phyloP scores from a whole-genome alignment of 2,797 vertebrate genomes.

The Anguilla marmorata region DNA sequence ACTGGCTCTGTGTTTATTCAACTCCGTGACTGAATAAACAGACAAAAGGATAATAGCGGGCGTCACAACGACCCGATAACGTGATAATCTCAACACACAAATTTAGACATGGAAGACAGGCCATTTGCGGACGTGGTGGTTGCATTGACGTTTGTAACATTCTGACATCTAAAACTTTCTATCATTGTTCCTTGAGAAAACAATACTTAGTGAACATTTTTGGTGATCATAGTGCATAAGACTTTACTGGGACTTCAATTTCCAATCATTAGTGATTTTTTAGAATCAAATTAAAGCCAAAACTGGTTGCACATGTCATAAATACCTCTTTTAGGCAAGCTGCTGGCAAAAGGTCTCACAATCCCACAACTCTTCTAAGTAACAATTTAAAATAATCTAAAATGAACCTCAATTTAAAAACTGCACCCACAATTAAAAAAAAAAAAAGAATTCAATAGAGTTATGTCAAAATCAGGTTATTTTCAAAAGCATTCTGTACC shows the following conservation, averaged over 20 bases:
- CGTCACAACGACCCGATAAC: not conserved
- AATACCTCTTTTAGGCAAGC: too few relatives aligned
- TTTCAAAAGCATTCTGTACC: not conserved
- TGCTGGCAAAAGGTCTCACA: too few relatives aligned
- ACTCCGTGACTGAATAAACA: conserved; percentile 3
- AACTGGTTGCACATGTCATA: too few relatives aligned
- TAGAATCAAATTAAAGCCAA: too few relatives aligned
- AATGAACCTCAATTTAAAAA: not conserved
- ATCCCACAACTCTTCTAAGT: too few relatives aligned
- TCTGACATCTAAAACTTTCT: not conserved
- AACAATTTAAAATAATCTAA: not conserved
- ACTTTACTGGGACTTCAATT: too few relatives aligned
- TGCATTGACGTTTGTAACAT: not conserved
- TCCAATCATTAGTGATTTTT: too few relatives aligned
- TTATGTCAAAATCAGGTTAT: not conserved
- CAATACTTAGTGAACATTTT: too few relatives aligned
- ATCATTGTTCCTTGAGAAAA: too few relatives aligned
- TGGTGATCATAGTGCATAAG: too few relatives aligned
- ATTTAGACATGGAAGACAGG: not conserved
- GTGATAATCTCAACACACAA: not conserved
- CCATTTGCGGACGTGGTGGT: not conserved
- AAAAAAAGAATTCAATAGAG: not conserved
- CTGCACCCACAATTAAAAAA: not conserved
- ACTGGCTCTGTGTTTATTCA: not conserved
- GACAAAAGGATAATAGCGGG: not conserved